These are phyloP conservation scores for Ctenopoma kingsleyae DNA, from an alignment of 2,797 vertebrate genomes.

Conservation along the genomic window DNA sequence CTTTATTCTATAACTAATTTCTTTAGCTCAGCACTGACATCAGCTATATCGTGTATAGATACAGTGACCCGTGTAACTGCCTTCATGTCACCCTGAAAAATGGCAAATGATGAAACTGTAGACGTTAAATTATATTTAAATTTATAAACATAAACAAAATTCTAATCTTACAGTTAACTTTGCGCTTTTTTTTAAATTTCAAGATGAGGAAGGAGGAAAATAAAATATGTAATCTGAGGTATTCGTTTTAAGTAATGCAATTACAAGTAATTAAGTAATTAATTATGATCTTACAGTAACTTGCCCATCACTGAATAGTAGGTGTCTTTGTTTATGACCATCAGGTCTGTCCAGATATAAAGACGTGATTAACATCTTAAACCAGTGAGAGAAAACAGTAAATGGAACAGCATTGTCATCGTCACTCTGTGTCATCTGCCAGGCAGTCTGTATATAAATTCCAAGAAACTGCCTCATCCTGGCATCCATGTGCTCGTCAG, in stretches of 20 bases:
- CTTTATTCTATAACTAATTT: neutral
- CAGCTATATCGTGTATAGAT: neutral
- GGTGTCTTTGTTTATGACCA: slow-evolving; percentile 19
- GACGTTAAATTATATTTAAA: neutral
- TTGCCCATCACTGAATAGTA: no score
- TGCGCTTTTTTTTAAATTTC: no score
- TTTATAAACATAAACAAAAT: slow-evolving; percentile 20
- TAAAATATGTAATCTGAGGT: no score
- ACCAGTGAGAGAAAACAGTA: slow-evolving; percentile 47
- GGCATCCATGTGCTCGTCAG: slow-evolving; percentile 58
- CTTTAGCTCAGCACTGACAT: neutral
- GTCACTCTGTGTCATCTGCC: slow-evolving; percentile 26
- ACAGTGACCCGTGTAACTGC: slow-evolving; percentile 18
- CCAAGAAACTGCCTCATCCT: slow-evolving; percentile 41
- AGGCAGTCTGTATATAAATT: slow-evolving; percentile 55
- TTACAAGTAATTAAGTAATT: no score
- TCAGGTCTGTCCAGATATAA: slow-evolving; percentile 5
- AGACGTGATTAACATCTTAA: slow-evolving; percentile 26
- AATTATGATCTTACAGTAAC: no score
- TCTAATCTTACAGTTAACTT: slow-evolving; percentile 12
- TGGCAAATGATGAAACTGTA: slow-evolving; percentile 5
- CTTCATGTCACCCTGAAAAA: slow-evolving; percentile 9
- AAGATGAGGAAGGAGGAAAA: no score
- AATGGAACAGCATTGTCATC: slow-evolving; percentile 32
- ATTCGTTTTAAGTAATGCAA: no score